phyloP scores from a whole-genome alignment of 2,113 vertebrate species.

The Sciurus niger region DNA sequence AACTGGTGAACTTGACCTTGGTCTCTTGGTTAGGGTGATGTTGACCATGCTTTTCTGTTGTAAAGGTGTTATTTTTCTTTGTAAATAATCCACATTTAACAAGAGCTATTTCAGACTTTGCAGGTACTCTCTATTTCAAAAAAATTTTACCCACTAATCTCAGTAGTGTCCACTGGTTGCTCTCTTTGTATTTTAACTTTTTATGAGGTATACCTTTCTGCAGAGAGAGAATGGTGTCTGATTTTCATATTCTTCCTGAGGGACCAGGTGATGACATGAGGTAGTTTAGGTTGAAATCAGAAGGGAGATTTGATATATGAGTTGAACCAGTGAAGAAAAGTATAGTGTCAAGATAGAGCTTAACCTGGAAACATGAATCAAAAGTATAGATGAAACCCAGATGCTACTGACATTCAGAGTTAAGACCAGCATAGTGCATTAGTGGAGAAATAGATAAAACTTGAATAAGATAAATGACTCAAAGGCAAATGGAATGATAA shows the following conservation, averaged over 20 bases:
- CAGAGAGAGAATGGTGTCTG: neutral
- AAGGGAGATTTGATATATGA: slow-evolving; percentile 20
- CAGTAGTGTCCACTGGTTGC: neutral
- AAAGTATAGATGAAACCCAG: slow-evolving; percentile 1
- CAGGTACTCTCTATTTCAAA: neutral
- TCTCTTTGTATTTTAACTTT: neutral
- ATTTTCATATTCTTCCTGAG: neutral
- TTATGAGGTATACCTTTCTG: neutral
- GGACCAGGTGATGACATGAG: neutral
- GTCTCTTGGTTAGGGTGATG: neutral
- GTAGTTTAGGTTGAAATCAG: neutral
- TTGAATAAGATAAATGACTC: neutral
- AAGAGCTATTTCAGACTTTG: neutral
- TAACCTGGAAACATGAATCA: neutral
- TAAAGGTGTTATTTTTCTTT: neutral
- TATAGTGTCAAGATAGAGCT: neutral
- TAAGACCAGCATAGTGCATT: neutral
- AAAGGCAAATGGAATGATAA: slow-evolving; percentile 3
- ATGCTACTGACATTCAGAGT: neutral
- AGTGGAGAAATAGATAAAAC: neutral
- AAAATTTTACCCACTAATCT: neutral
- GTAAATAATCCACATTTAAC: neutral
- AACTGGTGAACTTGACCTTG: neutral
- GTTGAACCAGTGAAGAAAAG: slow-evolving; percentile 2
- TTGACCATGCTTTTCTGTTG: neutral